Percentiles rank a stretch among this genome's conserved stretches.
phyloP scores from a whole-genome alignment of 92 coral and sea anemone species.

The Meandrina meandrites region DNA sequence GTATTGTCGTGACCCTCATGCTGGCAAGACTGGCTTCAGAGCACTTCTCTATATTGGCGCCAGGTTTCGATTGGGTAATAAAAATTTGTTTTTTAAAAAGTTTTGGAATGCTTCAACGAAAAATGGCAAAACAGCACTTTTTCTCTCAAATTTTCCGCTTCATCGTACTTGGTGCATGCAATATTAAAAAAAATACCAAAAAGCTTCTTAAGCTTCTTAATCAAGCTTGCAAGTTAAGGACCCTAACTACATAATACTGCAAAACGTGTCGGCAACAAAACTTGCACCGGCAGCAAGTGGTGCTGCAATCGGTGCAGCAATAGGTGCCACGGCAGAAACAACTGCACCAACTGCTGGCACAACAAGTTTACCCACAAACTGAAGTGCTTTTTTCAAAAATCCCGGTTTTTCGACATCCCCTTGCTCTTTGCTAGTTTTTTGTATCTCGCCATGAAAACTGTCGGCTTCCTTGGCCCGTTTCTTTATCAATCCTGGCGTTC shows the following conservation, averaged over 20 bases:
- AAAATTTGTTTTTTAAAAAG: no score
- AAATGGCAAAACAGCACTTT: no score
- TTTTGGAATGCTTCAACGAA: no score
- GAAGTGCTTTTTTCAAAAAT: background rate
- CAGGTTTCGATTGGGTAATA: no score
- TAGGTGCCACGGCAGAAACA: conserved; percentile 17
- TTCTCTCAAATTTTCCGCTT: no score
- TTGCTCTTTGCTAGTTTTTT: background rate
- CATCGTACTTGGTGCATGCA: no score
- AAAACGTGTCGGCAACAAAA: background rate
- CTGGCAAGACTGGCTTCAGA: no score
- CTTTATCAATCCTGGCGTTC: background rate
- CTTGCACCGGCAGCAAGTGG: conserved; percentile 26
- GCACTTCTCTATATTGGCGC: no score
- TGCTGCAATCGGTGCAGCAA: conserved; percentile 24
- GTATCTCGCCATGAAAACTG: background rate
- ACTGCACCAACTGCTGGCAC: background rate
- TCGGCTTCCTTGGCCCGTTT: conserved; percentile 1
- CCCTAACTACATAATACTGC: conserved; percentile 8
- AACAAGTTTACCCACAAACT: background rate
- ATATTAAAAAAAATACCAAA: no score
- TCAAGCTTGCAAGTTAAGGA: no score
- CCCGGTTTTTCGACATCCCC: conserved; percentile 10
- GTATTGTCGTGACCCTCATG: no score
- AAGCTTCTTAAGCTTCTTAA: no score